Evolutionary conservation across 2,797 vertebrate species (phyloP).

Genomic region (Oreochromis mossambicus): DNA sequence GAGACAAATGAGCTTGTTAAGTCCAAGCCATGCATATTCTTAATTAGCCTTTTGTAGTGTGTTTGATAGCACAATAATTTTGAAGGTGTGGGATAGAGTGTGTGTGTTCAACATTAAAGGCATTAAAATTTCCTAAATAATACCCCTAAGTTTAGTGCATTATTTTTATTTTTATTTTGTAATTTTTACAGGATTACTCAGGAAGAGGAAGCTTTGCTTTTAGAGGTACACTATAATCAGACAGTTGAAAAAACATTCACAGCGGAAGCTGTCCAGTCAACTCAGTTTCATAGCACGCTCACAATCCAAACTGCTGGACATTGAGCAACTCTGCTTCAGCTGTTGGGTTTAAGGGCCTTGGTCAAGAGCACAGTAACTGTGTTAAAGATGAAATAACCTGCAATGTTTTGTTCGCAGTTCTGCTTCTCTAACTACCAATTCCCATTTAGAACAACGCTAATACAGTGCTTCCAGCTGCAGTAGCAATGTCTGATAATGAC

Average conservation of each 20-base stretch:
- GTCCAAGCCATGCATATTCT: constrained; percentile 58
- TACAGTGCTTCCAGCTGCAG: not conserved
- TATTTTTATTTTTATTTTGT: not conserved
- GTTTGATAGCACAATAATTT: constrained; percentile 46
- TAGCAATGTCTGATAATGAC: not conserved
- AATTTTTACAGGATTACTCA: not conserved
- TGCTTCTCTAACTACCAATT: not conserved
- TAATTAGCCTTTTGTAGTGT: constrained; percentile 65
- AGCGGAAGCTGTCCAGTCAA: not conserved
- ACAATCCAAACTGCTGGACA: not conserved
- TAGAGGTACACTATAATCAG: not conserved
- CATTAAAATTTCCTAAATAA: constrained; percentile 16
- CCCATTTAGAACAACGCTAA: not conserved
- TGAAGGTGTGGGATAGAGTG: not conserved
- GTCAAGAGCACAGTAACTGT: not conserved
- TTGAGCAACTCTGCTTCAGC: not conserved
- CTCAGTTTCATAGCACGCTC: not conserved
- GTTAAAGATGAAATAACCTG: not conserved
- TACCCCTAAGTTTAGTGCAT: not conserved
- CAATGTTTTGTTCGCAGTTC: not conserved
- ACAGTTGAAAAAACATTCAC: not conserved
- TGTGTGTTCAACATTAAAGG: not conserved
- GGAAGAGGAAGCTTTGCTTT: not conserved
- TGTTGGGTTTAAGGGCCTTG: not conserved
- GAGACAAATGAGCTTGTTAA: constrained; percentile 68